Evolutionary conservation across 37 sponge, comb jelly and placozoan genomes (phyloP).

Genomic region (Bolinopsis microptera): DNA sequence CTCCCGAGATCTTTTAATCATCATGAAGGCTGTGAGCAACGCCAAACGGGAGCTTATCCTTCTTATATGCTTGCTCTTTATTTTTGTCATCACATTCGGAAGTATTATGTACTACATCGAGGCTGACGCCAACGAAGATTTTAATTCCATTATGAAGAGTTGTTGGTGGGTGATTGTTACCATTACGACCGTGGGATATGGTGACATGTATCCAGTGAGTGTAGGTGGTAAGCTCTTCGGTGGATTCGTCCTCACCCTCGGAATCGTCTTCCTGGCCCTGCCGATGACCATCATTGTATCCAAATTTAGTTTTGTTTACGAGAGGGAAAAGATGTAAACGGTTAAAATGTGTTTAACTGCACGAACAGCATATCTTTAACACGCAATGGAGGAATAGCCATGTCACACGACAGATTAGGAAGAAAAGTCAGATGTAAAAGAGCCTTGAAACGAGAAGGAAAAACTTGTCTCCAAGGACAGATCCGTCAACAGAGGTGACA

Average conservation of each 20-base stretch:
- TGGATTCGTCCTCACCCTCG: slow-evolving; percentile 53
- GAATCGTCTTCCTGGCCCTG: slow-evolving; percentile 58
- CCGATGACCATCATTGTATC: slow-evolving; percentile 64
- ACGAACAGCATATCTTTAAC: no score
- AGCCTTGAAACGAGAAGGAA: no score
- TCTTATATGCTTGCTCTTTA: slow-evolving; percentile 39
- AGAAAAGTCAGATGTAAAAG: no score
- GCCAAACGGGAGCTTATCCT: slow-evolving; percentile 64
- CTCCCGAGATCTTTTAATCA: slow-evolving; percentile 51
- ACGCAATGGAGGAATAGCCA: no score
- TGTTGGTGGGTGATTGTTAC: slow-evolving; percentile 65
- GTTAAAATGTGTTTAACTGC: no score
- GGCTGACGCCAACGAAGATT: slow-evolving; percentile 9
- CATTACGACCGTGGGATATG: slow-evolving; percentile 53
- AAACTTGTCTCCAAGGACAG: no score
- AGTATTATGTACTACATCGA: slow-evolving; percentile 60
- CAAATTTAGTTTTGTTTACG: slow-evolving; percentile 62
- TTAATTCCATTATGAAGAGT: slow-evolving; percentile 47
- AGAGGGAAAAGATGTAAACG: slow-evolving; percentile 55
- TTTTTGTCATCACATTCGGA: slow-evolving; percentile 61
- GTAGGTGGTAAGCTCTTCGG: slow-evolving; percentile 60
- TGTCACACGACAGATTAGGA: no score
- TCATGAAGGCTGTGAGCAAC: slow-evolving; percentile 62
- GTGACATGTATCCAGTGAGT: slow-evolving; percentile 38
- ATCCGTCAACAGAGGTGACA: no score